Percentiles rank a stretch among this genome's conserved stretches.
phyloP scores from a whole-genome alignment of 1,140 invertebrate genomes.

The Wasmannia auropunctata region DNA sequence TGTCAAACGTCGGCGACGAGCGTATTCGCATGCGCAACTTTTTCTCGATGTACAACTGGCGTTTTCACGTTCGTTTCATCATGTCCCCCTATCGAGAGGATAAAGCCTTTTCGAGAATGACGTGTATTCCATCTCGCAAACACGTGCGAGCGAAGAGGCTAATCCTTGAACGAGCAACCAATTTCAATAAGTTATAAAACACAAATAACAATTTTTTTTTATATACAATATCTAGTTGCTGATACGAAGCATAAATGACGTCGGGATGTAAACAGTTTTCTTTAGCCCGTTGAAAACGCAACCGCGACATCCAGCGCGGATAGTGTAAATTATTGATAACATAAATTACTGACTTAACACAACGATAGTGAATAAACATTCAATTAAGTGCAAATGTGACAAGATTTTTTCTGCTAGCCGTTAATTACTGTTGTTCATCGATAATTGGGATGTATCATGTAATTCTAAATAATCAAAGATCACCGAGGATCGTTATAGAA shows the following conservation, averaged over 20 bases:
- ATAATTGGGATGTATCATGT: background rate
- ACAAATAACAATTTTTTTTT: background rate
- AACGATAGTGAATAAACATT: background rate
- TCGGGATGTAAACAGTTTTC: background rate
- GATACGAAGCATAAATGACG: background rate
- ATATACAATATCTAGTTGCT: too few species aligned
- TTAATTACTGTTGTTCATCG: background rate
- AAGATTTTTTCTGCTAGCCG: background rate
- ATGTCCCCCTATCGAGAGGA: background rate
- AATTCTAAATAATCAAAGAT: background rate
- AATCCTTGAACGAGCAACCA: too few species aligned
- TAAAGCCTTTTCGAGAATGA: background rate
- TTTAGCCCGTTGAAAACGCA: background rate
- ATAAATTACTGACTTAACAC: background rate
- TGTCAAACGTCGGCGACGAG: slow-evolving; percentile 13
- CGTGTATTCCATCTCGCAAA: background rate
- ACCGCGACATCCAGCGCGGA: background rate
- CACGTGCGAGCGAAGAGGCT: background rate
- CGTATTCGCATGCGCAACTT: background rate
- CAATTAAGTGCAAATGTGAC: background rate
- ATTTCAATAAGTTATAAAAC: too few species aligned
- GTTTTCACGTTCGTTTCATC: background rate
- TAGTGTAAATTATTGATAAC: background rate
- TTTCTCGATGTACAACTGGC: background rate
- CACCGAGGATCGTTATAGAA: background rate